A percentile compares a stretch with the other conserved stretches of the same genome.
phyloP scores from a whole-genome alignment of 2,113 vertebrate genomes.

The Xiphophorus maculatus region DNA sequence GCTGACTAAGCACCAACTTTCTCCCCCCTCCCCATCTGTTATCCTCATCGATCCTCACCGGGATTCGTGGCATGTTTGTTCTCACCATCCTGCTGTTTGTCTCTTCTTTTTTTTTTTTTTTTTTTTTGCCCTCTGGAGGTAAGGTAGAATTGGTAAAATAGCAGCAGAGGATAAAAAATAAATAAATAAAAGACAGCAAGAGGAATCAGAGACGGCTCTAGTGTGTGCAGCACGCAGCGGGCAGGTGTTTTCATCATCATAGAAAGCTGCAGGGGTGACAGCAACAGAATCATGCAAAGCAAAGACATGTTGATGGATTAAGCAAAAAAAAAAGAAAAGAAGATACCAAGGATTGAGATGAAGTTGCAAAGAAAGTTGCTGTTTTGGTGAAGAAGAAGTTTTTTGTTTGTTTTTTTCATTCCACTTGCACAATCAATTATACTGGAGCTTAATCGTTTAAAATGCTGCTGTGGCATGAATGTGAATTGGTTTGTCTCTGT shows the following conservation, averaged over 20 bases:
- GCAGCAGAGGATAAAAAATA: neutral
- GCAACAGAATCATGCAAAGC: slow-evolving; percentile 3
- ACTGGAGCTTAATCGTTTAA: neutral
- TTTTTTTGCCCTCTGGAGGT: slow-evolving; percentile 28
- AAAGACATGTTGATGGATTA: slow-evolving; percentile 32
- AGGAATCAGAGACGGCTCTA: slow-evolving; percentile 10
- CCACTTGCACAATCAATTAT: neutral
- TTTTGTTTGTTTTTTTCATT: neutral
- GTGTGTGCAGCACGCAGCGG: slow-evolving; percentile 38
- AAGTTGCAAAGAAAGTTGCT: too few relatives aligned
- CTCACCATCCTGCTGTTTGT: slow-evolving; percentile 18
- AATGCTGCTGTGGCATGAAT: neutral
- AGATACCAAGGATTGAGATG: neutral
- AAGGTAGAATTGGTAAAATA: slow-evolving; percentile 16
- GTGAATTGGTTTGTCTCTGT: neutral
- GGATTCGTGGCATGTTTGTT: slow-evolving; percentile 48
- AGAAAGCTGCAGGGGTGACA: slow-evolving; percentile 21
- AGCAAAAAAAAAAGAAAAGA: neutral
- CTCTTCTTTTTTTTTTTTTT: slow-evolving; percentile 22
- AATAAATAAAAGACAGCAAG: neutral
- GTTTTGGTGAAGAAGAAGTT: neutral
- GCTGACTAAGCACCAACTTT: slow-evolving; percentile 64
- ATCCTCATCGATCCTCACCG: slow-evolving; percentile 63
- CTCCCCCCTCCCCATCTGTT: slow-evolving; percentile 48
- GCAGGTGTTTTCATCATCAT: slow-evolving; percentile 52